These are phyloP conservation scores for Noctua comes DNA, from an alignment of 2,888 invertebrate genomes.

Conservation along the genomic window DNA sequence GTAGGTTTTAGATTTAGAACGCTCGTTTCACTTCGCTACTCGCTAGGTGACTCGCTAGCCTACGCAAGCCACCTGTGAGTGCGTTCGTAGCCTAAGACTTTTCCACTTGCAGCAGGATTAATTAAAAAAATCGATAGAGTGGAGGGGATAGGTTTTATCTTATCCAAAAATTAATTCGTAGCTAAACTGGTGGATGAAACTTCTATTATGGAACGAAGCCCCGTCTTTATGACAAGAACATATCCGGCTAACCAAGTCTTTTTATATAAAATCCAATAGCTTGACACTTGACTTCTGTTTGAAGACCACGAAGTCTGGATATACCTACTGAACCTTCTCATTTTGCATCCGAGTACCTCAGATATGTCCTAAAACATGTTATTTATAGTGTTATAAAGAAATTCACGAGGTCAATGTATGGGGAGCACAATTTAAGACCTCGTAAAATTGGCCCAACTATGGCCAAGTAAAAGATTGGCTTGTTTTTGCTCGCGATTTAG, in stretches of 20 bases:
- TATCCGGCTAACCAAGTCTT: neutral
- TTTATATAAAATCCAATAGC: neutral
- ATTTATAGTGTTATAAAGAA: conserved; percentile 56
- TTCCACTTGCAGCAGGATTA: neutral
- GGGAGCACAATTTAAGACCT: conserved; percentile 31
- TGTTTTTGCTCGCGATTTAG: conserved; percentile 46
- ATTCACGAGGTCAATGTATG: conserved; percentile 54
- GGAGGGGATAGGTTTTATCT: neutral
- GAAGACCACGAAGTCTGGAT: neutral
- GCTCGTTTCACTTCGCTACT: neutral
- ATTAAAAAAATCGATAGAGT: neutral
- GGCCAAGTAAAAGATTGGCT: conserved; percentile 40
- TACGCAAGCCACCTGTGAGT: neutral
- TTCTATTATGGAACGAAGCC: neutral
- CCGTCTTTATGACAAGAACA: neutral
- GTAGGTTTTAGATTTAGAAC: neutral
- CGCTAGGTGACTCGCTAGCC: neutral
- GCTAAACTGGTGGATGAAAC: neutral
- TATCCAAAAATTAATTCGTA: neutral
- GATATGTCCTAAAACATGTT: conserved; percentile 26
- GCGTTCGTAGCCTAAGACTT: neutral
- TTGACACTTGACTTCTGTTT: neutral
- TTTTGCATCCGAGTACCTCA: neutral
- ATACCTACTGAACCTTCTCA: conserved; percentile 20
- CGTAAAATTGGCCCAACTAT: conserved; percentile 38